Conservation (phyloP, 1,140 invertebrate genomes). For the Anagrus nilaparvatae region DNA sequence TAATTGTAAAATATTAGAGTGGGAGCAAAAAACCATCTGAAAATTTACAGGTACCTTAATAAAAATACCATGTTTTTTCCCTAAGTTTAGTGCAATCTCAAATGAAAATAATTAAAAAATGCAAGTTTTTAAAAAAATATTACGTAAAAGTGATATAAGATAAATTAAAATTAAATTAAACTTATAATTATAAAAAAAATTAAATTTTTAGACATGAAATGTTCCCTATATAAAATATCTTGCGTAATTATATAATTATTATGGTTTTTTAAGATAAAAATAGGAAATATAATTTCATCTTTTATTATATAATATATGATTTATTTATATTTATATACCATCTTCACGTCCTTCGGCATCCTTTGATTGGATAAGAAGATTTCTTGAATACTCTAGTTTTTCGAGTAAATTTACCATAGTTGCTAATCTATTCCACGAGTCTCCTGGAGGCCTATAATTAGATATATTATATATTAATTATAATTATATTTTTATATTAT, state of each 20-base stretch:
- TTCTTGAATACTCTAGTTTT: constrained; percentile 49
- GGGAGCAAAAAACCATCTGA: too few relatives aligned
- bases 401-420: constrained; percentile 64
- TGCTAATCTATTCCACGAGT: constrained; percentile 69
- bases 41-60: too few relatives aligned
- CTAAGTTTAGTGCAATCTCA: too few relatives aligned
- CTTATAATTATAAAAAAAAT: not conserved
- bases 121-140: not conserved
- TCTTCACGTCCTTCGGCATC: constrained; percentile 28
- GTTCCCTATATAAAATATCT: too few relatives aligned
- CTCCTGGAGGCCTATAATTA: constrained; percentile 54
- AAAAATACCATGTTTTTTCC: too few relatives aligned
- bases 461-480: constrained; percentile 22
- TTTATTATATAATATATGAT: too few relatives aligned
- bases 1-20: too few relatives aligned
- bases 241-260: too few relatives aligned
- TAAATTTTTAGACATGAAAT: not conserved
- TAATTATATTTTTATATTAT: too few relatives aligned
- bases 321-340: constrained; percentile 25
- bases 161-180: not conserved
- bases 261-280: not conserved
- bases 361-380: constrained; percentile 29
- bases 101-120: not conserved
- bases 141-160: not conserved
- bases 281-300: constrained; percentile 1